Base-by-base conservation (phyloP, 35 echinoderm and acorn worm species). In the Apostichopus californicus region DNA sequence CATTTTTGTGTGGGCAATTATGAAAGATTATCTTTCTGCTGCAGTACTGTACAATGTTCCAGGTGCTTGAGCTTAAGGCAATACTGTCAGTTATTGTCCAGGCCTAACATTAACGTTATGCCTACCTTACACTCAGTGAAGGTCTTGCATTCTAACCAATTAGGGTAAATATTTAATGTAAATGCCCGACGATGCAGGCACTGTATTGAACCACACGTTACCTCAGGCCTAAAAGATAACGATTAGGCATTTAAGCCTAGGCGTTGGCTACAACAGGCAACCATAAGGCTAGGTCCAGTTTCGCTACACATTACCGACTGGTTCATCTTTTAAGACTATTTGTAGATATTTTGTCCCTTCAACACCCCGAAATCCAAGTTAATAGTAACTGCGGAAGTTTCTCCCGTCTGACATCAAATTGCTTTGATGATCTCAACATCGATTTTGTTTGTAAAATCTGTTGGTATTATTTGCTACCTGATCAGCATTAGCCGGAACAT, bases 301-400 rank as follows among this genome's bases (percentile, higher is more conserved):
- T 18, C 64, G 64, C 64, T 68, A 68, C 64, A 68, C 11, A 14
- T 79, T 90, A 98, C 96, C 96, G 9, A 95, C 92, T 56, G 96
- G 96, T 22, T 98, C 96, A 84, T 98, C 96, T 59, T 95, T 95
- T 0, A 98, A 85, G 2, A 98, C 84, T 18, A 98, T 98, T 57
- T 98, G 91, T 24, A 98, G 61, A 11, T 94, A 98, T 66, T 98
- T 98, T 90, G 34, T 98, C 79, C 93, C 96, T 68, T 98, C 96
- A 25, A 95, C 96, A 18, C 92, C 94, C 65, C 94, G 60, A 59
- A 98, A 98, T 22, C 96, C 96, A 86, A 98, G 92, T 85, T 98
- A 98, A 57, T 94, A 95, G 73, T 98, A 92, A 77, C 94, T 93
- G 18, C 94, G 81, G 57, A 98, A 98, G 57, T 98, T 98, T 55